Base-by-base conservation (phyloP, 2,888 invertebrate genomes). In the Parelbella ahira region DNA sequence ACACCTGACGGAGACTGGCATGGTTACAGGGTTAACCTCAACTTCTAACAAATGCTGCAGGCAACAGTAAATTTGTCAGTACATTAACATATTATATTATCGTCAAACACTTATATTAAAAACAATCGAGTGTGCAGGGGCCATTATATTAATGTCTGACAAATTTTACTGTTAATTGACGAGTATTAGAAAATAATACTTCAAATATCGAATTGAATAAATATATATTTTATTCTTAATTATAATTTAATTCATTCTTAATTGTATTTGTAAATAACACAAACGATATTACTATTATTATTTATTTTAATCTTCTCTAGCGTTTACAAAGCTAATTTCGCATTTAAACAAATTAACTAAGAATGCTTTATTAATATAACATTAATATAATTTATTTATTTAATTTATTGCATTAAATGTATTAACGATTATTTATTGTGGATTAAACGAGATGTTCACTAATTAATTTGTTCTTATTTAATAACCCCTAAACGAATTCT, bases 341-440 rank as follows among this genome's bases (percentile, higher is more conserved):
- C 86, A 84, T 84, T 86, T 86, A 63, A n/a, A n/a, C 56, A 62
- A 62, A 63, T 56, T 54, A 62, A 68, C 72, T 75, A 70, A 65
- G 56, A 50, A 50, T 18, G 33, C 27, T 33, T 32, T 41, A 33
- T 7, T 33, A 21, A 18, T 21, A 33, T 32, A 25, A 39, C 4
- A 36, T 10, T 23, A 20, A 51, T 50, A 51, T 63, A 65, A 68
- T 34, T 34, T 23, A 34, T 71, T 68, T 65, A 73, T 69, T 39
- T 73, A 65, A 73, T 69, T 67, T 64, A 58, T 62, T 64, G 51
- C 58, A 64, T 68, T 63, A 63, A 68, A 68, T 72, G 63, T 79
- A 72, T 73, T 79, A 72, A 80, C 68, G 63, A 62, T 64, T 74
- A 69, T 73, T 70, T 79, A 80, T 76, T 75, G 60, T 67, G 63